Evolutionary conservation across 1,140 invertebrate species (phyloP).

Genomic region (Drosophila athabasca): DNA sequence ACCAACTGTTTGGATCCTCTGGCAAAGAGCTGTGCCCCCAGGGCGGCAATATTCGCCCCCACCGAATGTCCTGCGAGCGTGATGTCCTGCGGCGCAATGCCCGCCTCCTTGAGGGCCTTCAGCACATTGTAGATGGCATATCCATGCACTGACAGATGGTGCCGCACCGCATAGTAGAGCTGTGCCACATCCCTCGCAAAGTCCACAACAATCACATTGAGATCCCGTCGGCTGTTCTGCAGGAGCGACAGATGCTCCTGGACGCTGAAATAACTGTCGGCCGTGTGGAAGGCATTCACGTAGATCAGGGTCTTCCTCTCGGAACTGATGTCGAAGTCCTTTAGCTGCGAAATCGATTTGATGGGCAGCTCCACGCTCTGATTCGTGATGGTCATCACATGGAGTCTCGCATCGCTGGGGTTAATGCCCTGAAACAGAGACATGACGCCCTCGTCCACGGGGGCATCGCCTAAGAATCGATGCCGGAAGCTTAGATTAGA

Average conservation of each 20-base stretch:
- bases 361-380: slow-evolving; percentile 72
- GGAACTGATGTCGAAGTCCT: slow-evolving; percentile 69
- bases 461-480: slow-evolving; percentile 60
- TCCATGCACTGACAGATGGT: slow-evolving; percentile 68
- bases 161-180: slow-evolving; percentile 71
- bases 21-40: slow-evolving; percentile 64
- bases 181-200: slow-evolving; percentile 72
- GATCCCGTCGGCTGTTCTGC: slow-evolving; percentile 62
- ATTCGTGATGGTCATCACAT: slow-evolving; percentile 76
- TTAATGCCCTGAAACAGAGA: slow-evolving; percentile 72
- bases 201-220: slow-evolving; percentile 73
- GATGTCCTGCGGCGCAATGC: slow-evolving; percentile 56
- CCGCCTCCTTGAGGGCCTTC: slow-evolving; percentile 42
- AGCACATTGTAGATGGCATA: slow-evolving; percentile 71
- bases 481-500: not conserved
- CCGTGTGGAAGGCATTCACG: slow-evolving; percentile 73
- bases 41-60: slow-evolving; percentile 73
- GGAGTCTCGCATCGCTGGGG: slow-evolving; percentile 70
- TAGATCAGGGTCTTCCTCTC: slow-evolving; percentile 72
- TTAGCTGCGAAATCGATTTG: slow-evolving; percentile 59
- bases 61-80: slow-evolving; percentile 78
- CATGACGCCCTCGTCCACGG: slow-evolving; percentile 79
- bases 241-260: slow-evolving; percentile 70
- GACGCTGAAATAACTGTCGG: slow-evolving; percentile 73
- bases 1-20: slow-evolving; percentile 51